Base-by-base conservation (phyloP, 2,113 vertebrate genomes). In the Anolis carolinensis region DNA sequence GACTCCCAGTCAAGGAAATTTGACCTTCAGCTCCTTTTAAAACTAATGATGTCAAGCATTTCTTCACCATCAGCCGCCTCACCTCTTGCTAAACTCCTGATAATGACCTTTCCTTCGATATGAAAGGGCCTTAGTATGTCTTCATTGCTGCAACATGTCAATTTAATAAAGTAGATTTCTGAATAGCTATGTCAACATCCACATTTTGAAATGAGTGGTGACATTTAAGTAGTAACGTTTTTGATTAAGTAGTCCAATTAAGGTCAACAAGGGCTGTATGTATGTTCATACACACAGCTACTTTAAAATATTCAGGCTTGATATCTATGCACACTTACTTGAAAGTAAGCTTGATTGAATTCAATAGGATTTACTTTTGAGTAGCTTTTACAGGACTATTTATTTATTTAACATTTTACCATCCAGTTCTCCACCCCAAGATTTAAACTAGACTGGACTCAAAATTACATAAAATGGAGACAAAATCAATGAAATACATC, bases 21-120 rank as follows among this genome's bases (percentile, higher is more conserved):
- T 87, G 81, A 87, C 73, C 74, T 83, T 78, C 80, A 77, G 32
- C 34, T 70, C 65, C 14, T 48, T 87, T 83, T 48, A 78, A 83
- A 87, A 87, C 83, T 63, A 83, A 36, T 50, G 30, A 77, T 79
- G 67, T 72, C 34, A 73, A 73, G 16, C 59, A 27, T 87, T 63
- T 36, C n/a, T 79, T 71, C 50, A 71, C 36, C 62, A 87, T 79
- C 67, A 52, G 50, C 55, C 34, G 65, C 71, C 75, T 83, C 67
- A 5, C 72, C 74, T 79, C 27, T 79, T 65, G 72, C 81, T 72
- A 78, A 48, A 21, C 36, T 83, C 75, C 25, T 79, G 67, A 23
- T 52, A 65, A 83, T 73, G 39, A 83, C 75, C 86, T 87, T 87
- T 55, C 84, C 55, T 44, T 76, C 70, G 55, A 44, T 50, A 30